Evolutionary conservation across 2,888 invertebrate genomes (phyloP).

Genomic region (Tanytarsus gracilentus): DNA sequence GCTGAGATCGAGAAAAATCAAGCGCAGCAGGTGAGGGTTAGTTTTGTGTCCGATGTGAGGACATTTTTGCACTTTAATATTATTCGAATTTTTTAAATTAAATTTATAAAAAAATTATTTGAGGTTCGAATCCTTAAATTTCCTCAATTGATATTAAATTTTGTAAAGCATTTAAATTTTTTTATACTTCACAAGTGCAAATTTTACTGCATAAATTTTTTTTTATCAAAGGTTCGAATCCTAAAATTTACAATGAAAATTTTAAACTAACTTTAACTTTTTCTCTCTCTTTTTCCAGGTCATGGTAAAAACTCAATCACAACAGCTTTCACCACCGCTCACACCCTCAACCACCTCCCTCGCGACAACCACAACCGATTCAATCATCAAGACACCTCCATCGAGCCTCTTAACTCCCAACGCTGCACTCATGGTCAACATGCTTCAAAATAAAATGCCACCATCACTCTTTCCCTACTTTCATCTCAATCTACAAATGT

Average conservation of each 20-base stretch:
- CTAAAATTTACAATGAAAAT: too few species aligned
- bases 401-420: conserved; percentile 35
- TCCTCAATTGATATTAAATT: too few species aligned
- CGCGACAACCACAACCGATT: conserved; percentile 24
- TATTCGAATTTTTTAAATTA: too few species aligned
- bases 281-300: background rate
- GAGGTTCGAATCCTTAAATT: background rate
- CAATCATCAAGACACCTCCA: conserved; percentile 31
- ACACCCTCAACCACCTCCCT: conserved; percentile 16
- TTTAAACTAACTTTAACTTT: too few species aligned
- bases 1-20: conserved; percentile 22
- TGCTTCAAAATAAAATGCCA: conserved; percentile 38
- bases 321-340: conserved; percentile 23
- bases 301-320: conserved; percentile 3
- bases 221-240: too few species aligned
- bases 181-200: too few species aligned
- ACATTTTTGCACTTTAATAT: too few species aligned
- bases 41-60: too few species aligned
- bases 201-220: too few species aligned
- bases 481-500: conserved; percentile 42
- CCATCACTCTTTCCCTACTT: conserved; percentile 42
- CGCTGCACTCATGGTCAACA: conserved; percentile 35
- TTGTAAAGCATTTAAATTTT: too few species aligned
- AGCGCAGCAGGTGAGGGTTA: background rate
- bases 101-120: too few species aligned